Evolutionary conservation across 2,888 invertebrate species (phyloP).

Genomic region (Eristalis tenax): DNA sequence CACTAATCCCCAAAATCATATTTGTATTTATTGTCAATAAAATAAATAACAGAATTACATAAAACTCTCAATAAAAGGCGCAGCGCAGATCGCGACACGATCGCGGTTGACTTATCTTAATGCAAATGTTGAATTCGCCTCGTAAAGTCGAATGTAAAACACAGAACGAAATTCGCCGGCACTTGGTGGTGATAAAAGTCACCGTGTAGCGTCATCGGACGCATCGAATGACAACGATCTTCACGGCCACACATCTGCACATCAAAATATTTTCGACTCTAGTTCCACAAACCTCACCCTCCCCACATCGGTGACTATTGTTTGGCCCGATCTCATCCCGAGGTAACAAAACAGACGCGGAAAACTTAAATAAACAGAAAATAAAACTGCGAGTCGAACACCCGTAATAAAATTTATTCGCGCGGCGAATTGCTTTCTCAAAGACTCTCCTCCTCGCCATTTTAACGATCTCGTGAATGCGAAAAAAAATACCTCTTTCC

Average conservation of each 20-base stretch:
- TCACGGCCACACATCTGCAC: constrained; percentile 29
- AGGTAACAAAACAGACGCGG: constrained; percentile 24
- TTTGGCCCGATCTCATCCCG: constrained; percentile 4
- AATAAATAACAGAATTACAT: constrained; percentile 59
- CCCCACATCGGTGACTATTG: constrained; percentile 10
- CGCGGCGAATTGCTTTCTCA: constrained; percentile 57
- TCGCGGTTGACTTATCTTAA: constrained; percentile 33
- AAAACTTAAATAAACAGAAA: constrained; percentile 59
- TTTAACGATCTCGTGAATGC: constrained; percentile 51
- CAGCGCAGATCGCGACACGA: background rate
- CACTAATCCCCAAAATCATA: constrained; percentile 50
- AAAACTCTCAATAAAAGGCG: constrained; percentile 43
- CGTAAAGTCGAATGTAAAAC: constrained; percentile 61
- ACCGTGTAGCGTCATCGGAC: constrained; percentile 13
- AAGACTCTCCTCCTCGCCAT: constrained; percentile 18
- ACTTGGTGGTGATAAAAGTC: constrained; percentile 47
- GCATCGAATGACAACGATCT: constrained; percentile 24
- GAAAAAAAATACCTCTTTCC: constrained; percentile 17
- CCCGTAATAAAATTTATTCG: constrained; percentile 59
- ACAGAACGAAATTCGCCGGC: constrained; percentile 49
- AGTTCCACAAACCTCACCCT: constrained; percentile 5
- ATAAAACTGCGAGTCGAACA: constrained; percentile 65
- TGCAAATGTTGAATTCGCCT: constrained; percentile 41
- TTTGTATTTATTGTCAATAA: constrained; percentile 55
- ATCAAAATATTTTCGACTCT: constrained; percentile 29